Percentiles rank a stretch among this genome's conserved stretches.
phyloP scores from a whole-genome alignment of 2,113 vertebrate species.

The Carlito syrichta region DNA sequence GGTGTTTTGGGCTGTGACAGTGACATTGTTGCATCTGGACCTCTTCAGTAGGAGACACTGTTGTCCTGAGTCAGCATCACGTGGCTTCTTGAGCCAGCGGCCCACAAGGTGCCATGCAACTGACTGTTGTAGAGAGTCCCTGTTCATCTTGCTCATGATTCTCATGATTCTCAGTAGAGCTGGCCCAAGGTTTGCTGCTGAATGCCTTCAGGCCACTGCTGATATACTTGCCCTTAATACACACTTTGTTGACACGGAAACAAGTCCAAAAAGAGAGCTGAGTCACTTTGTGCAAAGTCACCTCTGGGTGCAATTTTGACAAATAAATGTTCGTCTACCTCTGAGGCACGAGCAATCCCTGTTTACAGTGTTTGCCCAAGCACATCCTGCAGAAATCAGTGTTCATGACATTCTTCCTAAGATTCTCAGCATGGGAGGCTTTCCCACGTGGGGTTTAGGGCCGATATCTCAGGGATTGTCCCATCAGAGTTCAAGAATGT shows the following conservation, averaged over 20 bases:
- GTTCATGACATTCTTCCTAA: background rate
- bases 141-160: background rate
- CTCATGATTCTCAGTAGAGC: no score
- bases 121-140: fast-evolving
- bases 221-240: background rate
- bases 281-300: background rate
- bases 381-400: background rate
- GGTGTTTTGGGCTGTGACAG: background rate
- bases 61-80: background rate
- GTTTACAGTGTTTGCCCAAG: background rate
- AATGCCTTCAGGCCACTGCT: background rate
- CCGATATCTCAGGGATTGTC: background rate
- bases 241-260: background rate
- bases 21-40: background rate
- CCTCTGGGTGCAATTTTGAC: background rate
- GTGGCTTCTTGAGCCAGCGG: background rate
- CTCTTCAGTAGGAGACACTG: background rate
- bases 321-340: background rate
- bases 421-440: background rate
- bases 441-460: background rate
- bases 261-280: background rate
- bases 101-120: fast-evolving
- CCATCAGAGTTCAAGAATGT: background rate
- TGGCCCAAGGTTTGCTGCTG: background rate
- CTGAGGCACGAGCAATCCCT: background rate